phyloP scores from a whole-genome alignment of 1,140 invertebrate genomes.

The Ips typographus region DNA sequence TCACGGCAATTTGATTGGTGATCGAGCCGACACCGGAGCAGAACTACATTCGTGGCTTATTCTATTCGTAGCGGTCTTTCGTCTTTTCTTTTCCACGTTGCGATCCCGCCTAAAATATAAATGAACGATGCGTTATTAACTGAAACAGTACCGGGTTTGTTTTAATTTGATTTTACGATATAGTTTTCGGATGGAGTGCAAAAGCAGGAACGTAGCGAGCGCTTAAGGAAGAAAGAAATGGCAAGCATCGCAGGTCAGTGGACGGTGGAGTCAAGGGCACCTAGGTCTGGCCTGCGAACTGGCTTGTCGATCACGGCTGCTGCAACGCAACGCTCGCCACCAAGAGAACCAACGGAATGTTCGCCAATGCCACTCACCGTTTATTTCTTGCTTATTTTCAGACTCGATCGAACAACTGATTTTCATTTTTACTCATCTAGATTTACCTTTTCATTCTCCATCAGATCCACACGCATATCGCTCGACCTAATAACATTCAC shows the following conservation, averaged over 20 bases:
- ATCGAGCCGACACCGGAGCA: constrained; percentile 20
- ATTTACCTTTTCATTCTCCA: constrained; percentile 6
- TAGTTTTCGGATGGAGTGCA: constrained; percentile 32
- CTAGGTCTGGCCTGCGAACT: constrained; percentile 17
- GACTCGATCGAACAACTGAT: no score
- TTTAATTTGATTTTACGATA: constrained; percentile 33
- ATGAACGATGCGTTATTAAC: constrained; percentile 30
- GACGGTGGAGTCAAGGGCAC: constrained; percentile 36
- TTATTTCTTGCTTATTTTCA: constrained; percentile 3
- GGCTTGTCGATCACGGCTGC: constrained; percentile 29
- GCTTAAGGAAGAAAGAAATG: constrained; percentile 36
- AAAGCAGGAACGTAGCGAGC: constrained; percentile 33
- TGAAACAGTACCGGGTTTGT: constrained; percentile 30
- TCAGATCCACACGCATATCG: not conserved
- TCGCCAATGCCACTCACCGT: constrained; percentile 11
- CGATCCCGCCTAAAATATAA: constrained; percentile 21
- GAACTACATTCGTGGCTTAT: constrained; percentile 20
- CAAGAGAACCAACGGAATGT: constrained; percentile 5
- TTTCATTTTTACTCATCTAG: not conserved
- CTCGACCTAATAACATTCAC: no score
- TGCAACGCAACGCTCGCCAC: constrained; percentile 6
- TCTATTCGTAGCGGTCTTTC: constrained; percentile 28
- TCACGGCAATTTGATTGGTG: constrained; percentile 16
- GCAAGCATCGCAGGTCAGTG: constrained; percentile 35
- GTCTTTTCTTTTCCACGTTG: constrained; percentile 27